A percentile compares a stretch with the other conserved stretches of the same genome.
These are phyloP conservation scores for Ornithorhynchus anatinus DNA, from an alignment of 2,113 vertebrate species.

Conservation along the genomic window DNA sequence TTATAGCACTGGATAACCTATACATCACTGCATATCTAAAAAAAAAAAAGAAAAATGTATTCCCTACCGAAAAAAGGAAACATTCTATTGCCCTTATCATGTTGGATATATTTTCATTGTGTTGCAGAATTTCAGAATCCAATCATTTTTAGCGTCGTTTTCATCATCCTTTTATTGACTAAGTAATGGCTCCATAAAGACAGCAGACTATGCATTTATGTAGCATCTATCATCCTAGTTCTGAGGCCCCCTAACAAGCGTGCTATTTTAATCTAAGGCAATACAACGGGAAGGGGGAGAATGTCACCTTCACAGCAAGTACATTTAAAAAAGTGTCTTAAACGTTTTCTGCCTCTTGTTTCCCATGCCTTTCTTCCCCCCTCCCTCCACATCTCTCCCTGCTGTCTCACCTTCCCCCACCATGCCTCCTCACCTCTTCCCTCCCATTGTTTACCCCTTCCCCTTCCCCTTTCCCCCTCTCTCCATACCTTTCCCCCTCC, in stretches of 20 bases:
- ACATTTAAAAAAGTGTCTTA: no score
- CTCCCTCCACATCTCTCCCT: no score
- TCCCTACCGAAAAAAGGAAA: neutral
- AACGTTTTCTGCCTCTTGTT: no score
- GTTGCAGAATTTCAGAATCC: neutral
- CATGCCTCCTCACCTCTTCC: no score
- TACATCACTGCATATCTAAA: rapidly evolving
- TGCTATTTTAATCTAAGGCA: neutral
- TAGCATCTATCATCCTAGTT: neutral
- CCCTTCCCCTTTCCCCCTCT: no score
- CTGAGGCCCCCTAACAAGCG: neutral
- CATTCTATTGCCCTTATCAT: neutral
- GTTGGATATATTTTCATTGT: neutral
- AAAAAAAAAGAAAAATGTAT: no score
- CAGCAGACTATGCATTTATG: neutral
- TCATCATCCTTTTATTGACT: neutral
- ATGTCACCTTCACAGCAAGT: no score
- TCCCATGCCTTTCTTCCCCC: no score
- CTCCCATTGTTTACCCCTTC: no score
- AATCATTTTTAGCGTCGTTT: neutral
- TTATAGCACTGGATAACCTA: rapidly evolving
- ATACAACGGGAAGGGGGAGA: neutral
- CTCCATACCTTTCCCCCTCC: no score
- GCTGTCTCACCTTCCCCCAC: no score
- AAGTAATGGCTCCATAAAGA: neutral